These are phyloP conservation scores for Tringa solitaria DNA, from an alignment of 2,113 vertebrate genomes.

Conservation along the genomic window DNA sequence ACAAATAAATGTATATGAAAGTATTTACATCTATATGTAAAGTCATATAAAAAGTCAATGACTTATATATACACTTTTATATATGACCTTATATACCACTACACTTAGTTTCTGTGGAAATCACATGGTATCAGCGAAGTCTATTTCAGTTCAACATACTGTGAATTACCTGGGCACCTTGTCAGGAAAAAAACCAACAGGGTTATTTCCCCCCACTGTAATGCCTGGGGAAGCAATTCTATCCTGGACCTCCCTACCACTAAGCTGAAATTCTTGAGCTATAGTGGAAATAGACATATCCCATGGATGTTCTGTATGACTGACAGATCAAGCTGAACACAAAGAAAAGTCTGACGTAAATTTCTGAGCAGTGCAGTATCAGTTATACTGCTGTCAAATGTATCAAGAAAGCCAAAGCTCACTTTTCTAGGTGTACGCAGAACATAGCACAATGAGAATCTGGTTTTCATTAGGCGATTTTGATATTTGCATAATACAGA, in stretches of 20 bases:
- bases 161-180: neutral
- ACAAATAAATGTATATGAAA: neutral
- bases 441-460: neutral
- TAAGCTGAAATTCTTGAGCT: neutral
- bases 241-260: neutral
- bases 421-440: neutral
- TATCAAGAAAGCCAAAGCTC: neutral
- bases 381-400: neutral
- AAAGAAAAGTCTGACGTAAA: neutral
- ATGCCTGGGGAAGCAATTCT: neutral
- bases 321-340: neutral
- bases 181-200: neutral
- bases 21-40: neutral
- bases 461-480: neutral
- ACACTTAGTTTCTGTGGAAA: neutral
- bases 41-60: neutral
- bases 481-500: neutral
- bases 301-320: neutral
- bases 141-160: neutral
- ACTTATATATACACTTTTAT: too few relatives aligned
- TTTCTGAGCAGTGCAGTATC: neutral
- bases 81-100: neutral
- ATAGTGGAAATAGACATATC: neutral
- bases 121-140: neutral
- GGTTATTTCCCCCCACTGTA: neutral